A percentile compares a stretch with the other conserved stretches of the same genome.
Conservation (phyloP, 2,888 invertebrate species). For the Trichopria drosophilae region DNA sequence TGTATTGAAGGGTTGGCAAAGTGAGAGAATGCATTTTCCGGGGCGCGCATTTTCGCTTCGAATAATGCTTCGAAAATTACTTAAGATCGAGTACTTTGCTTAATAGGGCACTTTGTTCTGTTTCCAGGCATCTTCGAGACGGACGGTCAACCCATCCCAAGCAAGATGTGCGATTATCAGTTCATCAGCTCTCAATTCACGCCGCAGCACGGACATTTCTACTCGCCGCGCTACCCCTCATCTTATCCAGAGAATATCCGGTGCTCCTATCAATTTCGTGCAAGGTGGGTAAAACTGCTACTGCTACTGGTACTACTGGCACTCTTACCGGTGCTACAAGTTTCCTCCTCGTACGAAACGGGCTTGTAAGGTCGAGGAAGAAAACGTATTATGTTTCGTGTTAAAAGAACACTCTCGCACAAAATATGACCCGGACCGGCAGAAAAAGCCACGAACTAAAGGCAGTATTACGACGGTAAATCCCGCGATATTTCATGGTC, state of each 20-base stretch:
- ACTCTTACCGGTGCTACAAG: slow-evolving; percentile 29
- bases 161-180: slow-evolving; percentile 83
- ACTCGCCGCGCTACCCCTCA: slow-evolving; percentile 94
- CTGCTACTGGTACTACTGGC: slow-evolving; percentile 27
- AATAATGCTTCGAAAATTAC: too few relatives aligned
- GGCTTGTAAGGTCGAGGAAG: slow-evolving; percentile 22
- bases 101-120: slow-evolving; percentile 39
- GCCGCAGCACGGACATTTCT: slow-evolving; percentile 76
- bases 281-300: slow-evolving; percentile 74
- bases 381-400: too few relatives aligned
- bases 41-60: too few relatives aligned
- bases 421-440: too few relatives aligned
- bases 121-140: slow-evolving; percentile 78
- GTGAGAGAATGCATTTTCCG: too few relatives aligned
- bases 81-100: too few relatives aligned
- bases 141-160: slow-evolving; percentile 75
- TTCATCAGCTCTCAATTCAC: slow-evolving; percentile 75
- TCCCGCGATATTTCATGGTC: too few relatives aligned
- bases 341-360: slow-evolving; percentile 25
- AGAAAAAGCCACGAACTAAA: too few relatives aligned
- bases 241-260: slow-evolving; percentile 90
- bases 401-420: too few relatives aligned
- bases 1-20: too few relatives aligned
- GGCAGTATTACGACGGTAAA: too few relatives aligned
- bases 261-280: slow-evolving; percentile 87